Base-by-base conservation (phyloP, 1,140 invertebrate genomes). In the Zaprionus kolodkinae region DNA sequence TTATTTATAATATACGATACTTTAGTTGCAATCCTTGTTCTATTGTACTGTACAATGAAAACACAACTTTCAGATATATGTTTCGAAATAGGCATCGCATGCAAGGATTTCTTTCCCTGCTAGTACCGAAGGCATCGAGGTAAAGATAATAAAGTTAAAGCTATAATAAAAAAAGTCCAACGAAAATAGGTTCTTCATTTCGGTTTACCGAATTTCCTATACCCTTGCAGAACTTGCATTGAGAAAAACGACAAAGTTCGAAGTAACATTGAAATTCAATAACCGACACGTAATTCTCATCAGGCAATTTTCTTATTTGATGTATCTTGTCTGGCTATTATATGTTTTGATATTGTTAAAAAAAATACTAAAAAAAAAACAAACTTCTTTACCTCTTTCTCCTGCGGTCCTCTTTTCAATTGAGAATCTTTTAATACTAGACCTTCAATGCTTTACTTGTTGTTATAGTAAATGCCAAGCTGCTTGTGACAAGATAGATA, bases 21-120 rank as follows among this genome's bases (percentile, higher is more conserved):
- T 45, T 56, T 35, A 35, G 12, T 38, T 30, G 35, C 48, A 59
- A 48, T 59, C 15, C 33, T 63, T 72, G 13, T 54, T 17, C 9
- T 55, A 10, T 65, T 59, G 12, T 71, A 56, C 36, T 50, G 56
- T 67, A 57, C 72, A 65, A 25, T 43, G 40, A 45, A 15, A 15
- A 72, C 35, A 63, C 54, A 78, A 78, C 40, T 75, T 78, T 78
- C 72, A 78, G 76, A 70, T 43, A 55, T 69, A 6, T 21, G 17
- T 50, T 65, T 11, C 43, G 56, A 43, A 56, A 61, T 70, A 45
- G 66, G 40, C 65, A 50, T 61, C 56, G 61, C 40, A 66, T 70
- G 45, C 43, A 59, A 48, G 43, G 54, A 40, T 33, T 77, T n/a
- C 2, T 69, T 64, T 50, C 60, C 36, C 36, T 55, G 64, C 59